Conservation (phyloP, 2,113 vertebrate genomes). For the Perca fluviatilis region DNA sequence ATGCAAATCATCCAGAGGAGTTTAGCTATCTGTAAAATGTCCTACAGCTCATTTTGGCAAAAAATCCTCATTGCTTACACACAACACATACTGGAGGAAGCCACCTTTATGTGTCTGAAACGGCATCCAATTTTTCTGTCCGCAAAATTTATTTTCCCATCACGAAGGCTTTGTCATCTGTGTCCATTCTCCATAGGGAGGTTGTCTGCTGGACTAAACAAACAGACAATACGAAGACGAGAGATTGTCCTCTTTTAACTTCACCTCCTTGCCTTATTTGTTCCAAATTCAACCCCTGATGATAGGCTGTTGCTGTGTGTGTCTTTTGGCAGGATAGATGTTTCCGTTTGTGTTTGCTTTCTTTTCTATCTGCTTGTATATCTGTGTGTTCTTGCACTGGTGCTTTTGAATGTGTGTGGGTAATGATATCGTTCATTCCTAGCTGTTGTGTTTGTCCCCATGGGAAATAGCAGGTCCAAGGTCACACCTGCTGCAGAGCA, state of each 20-base stretch:
- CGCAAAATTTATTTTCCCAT: conserved; percentile 22
- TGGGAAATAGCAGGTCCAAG: conserved; percentile 72
- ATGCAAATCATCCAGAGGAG: conserved; percentile 25
- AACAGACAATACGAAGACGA: conserved; percentile 52
- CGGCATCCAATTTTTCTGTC: conserved; percentile 6
- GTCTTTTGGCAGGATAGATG: conserved; percentile 48
- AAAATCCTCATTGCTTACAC: background rate
- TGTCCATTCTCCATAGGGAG: conserved; percentile 19
- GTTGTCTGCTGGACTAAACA: conserved; percentile 39
- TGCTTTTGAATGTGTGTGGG: conserved; percentile 51
- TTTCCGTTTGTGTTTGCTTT: conserved; percentile 56
- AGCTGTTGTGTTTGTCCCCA: conserved; percentile 49
- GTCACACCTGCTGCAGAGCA: conserved; percentile 75
- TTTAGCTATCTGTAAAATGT: conserved; percentile 5
- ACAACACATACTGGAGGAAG: conserved; percentile 1
- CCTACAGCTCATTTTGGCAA: conserved; percentile 1
- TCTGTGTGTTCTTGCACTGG: conserved; percentile 32
- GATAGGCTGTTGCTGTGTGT: conserved; percentile 15
- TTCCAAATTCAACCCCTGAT: conserved; percentile 56
- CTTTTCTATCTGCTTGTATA: conserved; percentile 34
- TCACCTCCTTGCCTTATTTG: conserved; percentile 53
- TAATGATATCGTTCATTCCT: conserved; percentile 64
- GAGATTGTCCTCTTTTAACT: conserved; percentile 62
- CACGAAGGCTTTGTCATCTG: conserved; percentile 23
- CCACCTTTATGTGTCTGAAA: conserved; percentile 2